These are phyloP conservation scores for Proterorhinus semilunaris DNA, from an alignment of 2,113 vertebrate genomes.

Conservation along the genomic window DNA sequence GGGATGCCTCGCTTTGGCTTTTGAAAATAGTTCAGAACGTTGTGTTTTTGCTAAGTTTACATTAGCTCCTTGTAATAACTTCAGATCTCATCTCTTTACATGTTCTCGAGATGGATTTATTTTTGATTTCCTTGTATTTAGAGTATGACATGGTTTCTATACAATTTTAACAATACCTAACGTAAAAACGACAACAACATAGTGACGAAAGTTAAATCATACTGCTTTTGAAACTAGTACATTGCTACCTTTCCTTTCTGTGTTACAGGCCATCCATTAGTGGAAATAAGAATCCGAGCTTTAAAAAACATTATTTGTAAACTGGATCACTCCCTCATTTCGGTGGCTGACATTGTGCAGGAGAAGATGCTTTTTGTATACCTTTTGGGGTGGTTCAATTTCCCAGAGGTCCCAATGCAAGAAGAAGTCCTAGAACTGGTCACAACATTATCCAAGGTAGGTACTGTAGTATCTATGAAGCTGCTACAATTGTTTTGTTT, in stretches of 20 bases:
- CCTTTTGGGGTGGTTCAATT: slow-evolving; percentile 94
- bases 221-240: not conserved
- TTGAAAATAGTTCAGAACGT: not conserved
- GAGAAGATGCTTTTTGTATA: slow-evolving; percentile 82
- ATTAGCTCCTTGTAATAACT: slow-evolving; percentile 20
- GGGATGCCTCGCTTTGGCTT: slow-evolving; percentile 9
- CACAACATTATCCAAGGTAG: slow-evolving; percentile 83
- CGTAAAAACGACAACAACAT: no score
- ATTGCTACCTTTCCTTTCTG: not conserved
- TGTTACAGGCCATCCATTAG: slow-evolving; percentile 82
- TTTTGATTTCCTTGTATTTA: not conserved
- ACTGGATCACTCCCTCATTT: slow-evolving; percentile 82
- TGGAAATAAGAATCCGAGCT: slow-evolving; percentile 90
- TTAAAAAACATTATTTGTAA: slow-evolving; percentile 85
- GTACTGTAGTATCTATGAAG: not conserved
- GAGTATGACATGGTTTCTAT: no score
- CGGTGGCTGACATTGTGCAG: slow-evolving; percentile 80
- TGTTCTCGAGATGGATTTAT: not conserved
- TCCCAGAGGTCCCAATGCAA: slow-evolving; percentile 85
- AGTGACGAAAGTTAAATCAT: not conserved
- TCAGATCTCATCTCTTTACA: not conserved
- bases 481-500: not conserved
- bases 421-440: slow-evolving; percentile 84
- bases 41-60: slow-evolving; percentile 7
- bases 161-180: no score